Evolutionary conservation across 1,140 invertebrate species (phyloP).

Genomic region (Diorhabda elongata): DNA sequence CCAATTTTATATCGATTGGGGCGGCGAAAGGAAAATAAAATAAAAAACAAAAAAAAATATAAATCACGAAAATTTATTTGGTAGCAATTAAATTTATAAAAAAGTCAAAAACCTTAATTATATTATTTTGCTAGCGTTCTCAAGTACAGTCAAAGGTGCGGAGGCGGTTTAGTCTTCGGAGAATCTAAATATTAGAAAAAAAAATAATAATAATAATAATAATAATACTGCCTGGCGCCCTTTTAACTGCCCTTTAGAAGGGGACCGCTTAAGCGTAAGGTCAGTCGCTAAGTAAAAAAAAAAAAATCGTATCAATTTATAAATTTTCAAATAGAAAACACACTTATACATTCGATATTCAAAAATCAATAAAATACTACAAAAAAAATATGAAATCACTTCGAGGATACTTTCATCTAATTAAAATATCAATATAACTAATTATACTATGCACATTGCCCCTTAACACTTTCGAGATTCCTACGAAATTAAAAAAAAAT

Average conservation of each 20-base stretch:
- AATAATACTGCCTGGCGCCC: slow-evolving; percentile 25
- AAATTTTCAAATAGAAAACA: slow-evolving; percentile 47
- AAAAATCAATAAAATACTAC: slow-evolving; percentile 46
- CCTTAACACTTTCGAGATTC: slow-evolving; percentile 17
- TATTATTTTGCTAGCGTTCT: slow-evolving; percentile 36
- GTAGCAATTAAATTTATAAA: slow-evolving; percentile 47
- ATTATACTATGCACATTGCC: slow-evolving; percentile 39
- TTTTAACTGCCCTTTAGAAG: slow-evolving; percentile 29
- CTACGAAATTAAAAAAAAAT: too few relatives aligned
- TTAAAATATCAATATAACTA: slow-evolving; percentile 47
- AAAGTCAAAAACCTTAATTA: slow-evolving; percentile 39
- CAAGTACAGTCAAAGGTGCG: slow-evolving; percentile 27
- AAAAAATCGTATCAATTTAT: slow-evolving; percentile 38
- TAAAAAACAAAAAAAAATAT: slow-evolving; percentile 41
- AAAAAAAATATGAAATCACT: slow-evolving; percentile 40
- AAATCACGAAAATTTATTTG: slow-evolving; percentile 49
- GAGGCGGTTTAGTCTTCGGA: slow-evolving; percentile 38
- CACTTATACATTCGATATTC: slow-evolving; percentile 46
- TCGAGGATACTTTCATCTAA: slow-evolving; percentile 35
- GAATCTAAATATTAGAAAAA: not conserved
- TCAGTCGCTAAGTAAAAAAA: slow-evolving; percentile 37
- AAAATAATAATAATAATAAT: slow-evolving; percentile 13
- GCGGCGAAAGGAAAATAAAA: slow-evolving; percentile 29
- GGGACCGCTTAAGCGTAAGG: slow-evolving; percentile 40
- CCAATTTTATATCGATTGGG: too few relatives aligned